Percentiles rank a stretch among this genome's conserved stretches.
Conservation (phyloP, 2,113 vertebrate species). For the Zapornia atra region DNA sequence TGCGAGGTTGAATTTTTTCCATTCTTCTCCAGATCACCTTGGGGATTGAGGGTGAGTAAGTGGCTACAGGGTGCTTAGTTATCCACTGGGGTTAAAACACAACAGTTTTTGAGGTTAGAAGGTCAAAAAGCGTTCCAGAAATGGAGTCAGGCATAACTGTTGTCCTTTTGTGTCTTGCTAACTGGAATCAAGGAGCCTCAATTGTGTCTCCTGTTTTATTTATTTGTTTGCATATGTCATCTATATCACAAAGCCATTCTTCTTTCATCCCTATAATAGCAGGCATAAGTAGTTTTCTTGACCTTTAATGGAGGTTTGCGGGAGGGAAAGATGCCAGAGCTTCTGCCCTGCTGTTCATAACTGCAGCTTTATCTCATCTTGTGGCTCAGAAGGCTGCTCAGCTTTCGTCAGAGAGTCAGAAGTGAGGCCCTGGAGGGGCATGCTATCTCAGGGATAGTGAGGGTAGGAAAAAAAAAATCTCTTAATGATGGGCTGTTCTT, state of each 20-base stretch:
- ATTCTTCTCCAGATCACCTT: too few species aligned
- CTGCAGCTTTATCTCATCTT: constrained; percentile 50
- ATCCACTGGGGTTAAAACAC: too few species aligned
- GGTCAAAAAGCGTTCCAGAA: neutral
- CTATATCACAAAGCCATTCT: neutral
- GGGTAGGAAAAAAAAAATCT: neutral
- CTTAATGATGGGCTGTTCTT: constrained; percentile 7
- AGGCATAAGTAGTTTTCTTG: constrained; percentile 19
- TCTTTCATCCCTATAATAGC: neutral
- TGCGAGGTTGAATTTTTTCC: too few species aligned
- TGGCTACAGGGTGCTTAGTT: too few species aligned
- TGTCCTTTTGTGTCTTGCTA: neutral
- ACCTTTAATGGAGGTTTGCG: constrained; percentile 39
- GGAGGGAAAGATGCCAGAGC: constrained; percentile 27
- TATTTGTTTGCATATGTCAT: neutral
- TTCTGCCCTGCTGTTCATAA: constrained; percentile 22
- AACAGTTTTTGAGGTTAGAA: neutral
- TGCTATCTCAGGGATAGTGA: neutral
- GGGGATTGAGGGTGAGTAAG: too few species aligned
- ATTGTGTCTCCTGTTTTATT: neutral
- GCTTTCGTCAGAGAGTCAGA: constrained; percentile 48
- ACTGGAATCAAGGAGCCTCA: neutral
- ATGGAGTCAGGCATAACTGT: neutral
- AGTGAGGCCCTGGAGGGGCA: neutral
- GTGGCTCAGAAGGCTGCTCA: constrained; percentile 3